Conservation (phyloP, 2,888 invertebrate genomes). For the Orthosia gothica region DNA sequence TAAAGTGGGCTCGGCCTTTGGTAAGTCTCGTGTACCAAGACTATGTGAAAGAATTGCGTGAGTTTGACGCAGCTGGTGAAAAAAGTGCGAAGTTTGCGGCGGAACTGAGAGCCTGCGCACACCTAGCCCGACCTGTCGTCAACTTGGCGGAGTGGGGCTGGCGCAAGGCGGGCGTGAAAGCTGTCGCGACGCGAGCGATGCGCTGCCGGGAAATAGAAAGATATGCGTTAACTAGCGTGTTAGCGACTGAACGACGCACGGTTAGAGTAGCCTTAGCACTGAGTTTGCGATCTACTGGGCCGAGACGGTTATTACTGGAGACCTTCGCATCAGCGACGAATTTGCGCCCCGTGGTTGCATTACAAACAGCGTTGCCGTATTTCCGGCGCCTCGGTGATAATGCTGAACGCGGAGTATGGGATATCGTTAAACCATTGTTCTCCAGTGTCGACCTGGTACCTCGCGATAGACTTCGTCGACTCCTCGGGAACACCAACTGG, state of each 20-base stretch:
- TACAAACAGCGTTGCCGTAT: conserved; percentile 73
- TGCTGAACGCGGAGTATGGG: conserved; percentile 72
- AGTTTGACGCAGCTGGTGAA: conserved; percentile 53
- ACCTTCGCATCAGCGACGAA: conserved; percentile 39
- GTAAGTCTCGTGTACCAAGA: conserved; percentile 53
- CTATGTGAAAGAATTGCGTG: conserved; percentile 51
- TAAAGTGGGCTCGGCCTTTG: conserved; percentile 57
- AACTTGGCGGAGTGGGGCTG: conserved; percentile 73
- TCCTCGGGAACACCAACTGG: conserved; percentile 52
- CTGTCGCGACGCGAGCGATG: conserved; percentile 75
- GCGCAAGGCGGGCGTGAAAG: conserved; percentile 76
- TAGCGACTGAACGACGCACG: conserved; percentile 73
- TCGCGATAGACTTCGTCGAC: conserved; percentile 45
- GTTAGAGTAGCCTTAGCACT: conserved; percentile 73
- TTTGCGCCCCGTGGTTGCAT: conserved; percentile 58
- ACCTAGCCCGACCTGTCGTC: conserved; percentile 72
- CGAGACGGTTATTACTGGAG: conserved; percentile 13
- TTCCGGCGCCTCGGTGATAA: conserved; percentile 61
- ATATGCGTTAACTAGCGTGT: conserved; percentile 58
- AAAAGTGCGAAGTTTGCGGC: conserved; percentile 65
- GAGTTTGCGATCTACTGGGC: conserved; percentile 33
- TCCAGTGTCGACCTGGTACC: conserved; percentile 63
- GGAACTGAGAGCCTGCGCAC: conserved; percentile 75
- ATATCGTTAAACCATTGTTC: conserved; percentile 72
- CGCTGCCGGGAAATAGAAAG: conserved; percentile 69